These are phyloP conservation scores for Erpornis zantholeuca DNA, from an alignment of 2,113 vertebrate genomes.

Conservation along the genomic window DNA sequence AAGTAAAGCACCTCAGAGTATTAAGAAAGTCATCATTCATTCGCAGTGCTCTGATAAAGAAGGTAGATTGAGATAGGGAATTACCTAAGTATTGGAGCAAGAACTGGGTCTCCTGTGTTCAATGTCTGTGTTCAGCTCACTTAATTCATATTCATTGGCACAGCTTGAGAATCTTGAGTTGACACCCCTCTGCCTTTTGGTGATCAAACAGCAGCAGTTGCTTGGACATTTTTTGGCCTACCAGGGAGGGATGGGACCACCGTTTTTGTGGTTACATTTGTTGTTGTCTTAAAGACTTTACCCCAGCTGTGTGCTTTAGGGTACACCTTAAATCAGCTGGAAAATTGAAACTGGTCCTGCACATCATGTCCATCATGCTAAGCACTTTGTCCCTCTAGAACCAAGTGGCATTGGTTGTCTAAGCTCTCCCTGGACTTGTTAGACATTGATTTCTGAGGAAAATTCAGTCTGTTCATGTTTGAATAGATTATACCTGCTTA, in stretches of 20 bases:
- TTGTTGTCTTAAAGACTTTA: neutral
- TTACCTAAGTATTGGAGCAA: neutral
- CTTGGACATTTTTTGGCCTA: neutral
- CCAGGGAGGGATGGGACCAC: neutral
- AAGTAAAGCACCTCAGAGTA: neutral
- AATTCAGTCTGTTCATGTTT: neutral
- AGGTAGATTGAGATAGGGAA: neutral
- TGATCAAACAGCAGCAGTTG: neutral
- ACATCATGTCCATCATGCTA: neutral
- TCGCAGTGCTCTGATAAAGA: neutral
- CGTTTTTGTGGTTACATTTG: neutral
- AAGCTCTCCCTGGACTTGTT: neutral
- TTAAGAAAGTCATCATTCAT: neutral
- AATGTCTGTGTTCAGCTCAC: neutral
- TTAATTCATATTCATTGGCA: neutral
- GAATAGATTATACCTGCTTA: neutral
- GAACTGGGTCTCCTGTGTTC: neutral
- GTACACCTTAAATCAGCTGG: neutral
- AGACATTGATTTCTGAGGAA: neutral
- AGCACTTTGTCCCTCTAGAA: neutral
- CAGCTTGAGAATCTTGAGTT: neutral
- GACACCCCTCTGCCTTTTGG: neutral
- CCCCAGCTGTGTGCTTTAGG: neutral
- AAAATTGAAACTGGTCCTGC: neutral
- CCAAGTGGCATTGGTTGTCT: neutral